phyloP scores from a whole-genome alignment of 2,888 invertebrate genomes.

The Caenorhabditis wallacei region DNA sequence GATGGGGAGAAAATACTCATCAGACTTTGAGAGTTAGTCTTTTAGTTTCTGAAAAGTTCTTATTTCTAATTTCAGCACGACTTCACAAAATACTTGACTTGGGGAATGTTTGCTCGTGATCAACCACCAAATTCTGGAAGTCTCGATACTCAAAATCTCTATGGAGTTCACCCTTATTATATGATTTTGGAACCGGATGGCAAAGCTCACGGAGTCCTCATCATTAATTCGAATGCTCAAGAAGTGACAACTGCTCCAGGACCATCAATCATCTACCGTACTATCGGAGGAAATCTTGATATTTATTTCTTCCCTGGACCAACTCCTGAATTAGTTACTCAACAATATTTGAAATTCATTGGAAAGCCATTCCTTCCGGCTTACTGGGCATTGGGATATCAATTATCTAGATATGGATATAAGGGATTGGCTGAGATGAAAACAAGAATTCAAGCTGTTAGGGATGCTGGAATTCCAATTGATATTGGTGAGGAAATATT shows the following conservation, averaged over 20 bases:
- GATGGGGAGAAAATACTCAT: conserved; percentile 82
- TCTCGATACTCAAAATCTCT: conserved; percentile 76
- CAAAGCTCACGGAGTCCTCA: conserved; percentile 81
- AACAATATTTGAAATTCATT: conserved; percentile 80
- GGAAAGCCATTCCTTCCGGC: conserved; percentile 81
- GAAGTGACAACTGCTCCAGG: conserved; percentile 79
- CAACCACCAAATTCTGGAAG: conserved; percentile 75
- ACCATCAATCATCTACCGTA: conserved; percentile 88
- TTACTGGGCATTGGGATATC: conserved; percentile 83
- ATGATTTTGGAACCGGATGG: conserved; percentile 79
- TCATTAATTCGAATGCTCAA: conserved; percentile 81
- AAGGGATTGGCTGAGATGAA: conserved; percentile 74
- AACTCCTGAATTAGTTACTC: conserved; percentile 82
- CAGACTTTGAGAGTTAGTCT: conserved; percentile 74
- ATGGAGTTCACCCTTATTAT: conserved; percentile 82
- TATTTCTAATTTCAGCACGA: conserved; percentile 75
- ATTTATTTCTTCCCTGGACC: conserved; percentile 84
- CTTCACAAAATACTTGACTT: conserved; percentile 77
- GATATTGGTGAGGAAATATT: conserved; percentile 73
- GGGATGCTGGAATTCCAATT: conserved; percentile 84
- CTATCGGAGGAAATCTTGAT: conserved; percentile 84
- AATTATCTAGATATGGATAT: conserved; percentile 80
- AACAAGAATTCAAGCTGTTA: conserved; percentile 80
- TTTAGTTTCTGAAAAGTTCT: neutral
- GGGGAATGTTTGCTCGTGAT: conserved; percentile 81